phyloP scores from a whole-genome alignment of 1,140 invertebrate genomes.

The Drosophila paulistorum region DNA sequence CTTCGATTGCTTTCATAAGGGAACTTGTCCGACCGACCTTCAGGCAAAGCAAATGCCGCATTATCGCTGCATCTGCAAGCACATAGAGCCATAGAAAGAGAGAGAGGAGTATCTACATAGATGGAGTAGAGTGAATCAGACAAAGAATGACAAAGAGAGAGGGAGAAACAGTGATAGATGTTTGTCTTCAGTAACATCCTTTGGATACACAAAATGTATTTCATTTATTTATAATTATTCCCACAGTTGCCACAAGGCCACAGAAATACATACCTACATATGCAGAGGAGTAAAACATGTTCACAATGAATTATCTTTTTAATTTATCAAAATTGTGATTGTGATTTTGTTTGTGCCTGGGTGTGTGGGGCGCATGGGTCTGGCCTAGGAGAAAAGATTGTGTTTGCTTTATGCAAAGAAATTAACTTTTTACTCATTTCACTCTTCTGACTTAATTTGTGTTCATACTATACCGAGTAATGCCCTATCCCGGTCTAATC shows the following conservation, averaged over 20 bases:
- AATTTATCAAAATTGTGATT: constrained; percentile 51
- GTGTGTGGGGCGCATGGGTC: not conserved
- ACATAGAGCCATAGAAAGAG: not conserved
- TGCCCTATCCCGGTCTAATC: no score
- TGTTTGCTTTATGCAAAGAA: not conserved
- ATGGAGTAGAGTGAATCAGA: not conserved
- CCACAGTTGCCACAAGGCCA: constrained; percentile 14
- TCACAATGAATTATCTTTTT: constrained; percentile 58
- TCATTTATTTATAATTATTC: constrained; percentile 44
- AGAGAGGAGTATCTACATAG: not conserved
- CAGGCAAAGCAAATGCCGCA: constrained; percentile 32
- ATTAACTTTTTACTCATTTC: not conserved
- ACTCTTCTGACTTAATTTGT: not conserved
- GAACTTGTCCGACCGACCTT: constrained; percentile 3
- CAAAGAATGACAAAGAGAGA: not conserved
- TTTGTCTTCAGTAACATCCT: constrained; percentile 18
- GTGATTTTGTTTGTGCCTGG: not conserved
- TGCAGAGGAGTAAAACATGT: constrained; percentile 31
- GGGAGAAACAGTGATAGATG: not conserved
- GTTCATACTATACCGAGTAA: not conserved
- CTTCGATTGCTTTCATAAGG: constrained; percentile 48
- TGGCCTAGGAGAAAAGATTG: constrained; percentile 1
- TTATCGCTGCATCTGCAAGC: constrained; percentile 50
- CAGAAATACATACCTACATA: not conserved
- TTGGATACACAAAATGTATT: constrained; percentile 13